Evolutionary conservation across 2,888 invertebrate species (phyloP).

Genomic region (Sthenelais limicola): DNA sequence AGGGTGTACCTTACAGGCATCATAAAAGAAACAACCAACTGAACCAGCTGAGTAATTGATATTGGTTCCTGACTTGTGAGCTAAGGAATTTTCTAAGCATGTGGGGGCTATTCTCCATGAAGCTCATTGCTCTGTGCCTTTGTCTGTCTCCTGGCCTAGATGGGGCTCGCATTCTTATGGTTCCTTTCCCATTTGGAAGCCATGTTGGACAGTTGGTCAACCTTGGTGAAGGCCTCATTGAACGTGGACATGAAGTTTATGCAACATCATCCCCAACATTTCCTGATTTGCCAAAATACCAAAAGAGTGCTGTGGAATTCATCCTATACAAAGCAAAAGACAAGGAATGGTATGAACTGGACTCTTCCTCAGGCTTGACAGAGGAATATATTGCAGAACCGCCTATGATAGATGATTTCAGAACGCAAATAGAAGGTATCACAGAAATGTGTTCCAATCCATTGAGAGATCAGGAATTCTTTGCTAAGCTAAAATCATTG

Average conservation of each 20-base stretch:
- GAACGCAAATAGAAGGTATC: not conserved
- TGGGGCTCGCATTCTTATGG: not conserved
- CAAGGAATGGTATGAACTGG: no score
- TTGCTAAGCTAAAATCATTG: not conserved
- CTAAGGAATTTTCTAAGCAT: no score
- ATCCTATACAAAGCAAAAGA: not conserved
- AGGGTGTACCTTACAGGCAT: no score
- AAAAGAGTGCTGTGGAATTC: not conserved
- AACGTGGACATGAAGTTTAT: conserved; percentile 33
- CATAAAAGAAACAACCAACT: no score
- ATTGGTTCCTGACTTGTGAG: no score
- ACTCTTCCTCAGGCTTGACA: not conserved
- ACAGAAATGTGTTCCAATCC: conserved; percentile 7
- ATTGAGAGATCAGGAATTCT: not conserved
- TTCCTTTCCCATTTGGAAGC: conserved; percentile 9
- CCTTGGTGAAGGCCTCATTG: conserved; percentile 18
- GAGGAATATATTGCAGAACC: not conserved
- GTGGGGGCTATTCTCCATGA: no score
- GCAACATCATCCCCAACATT: not conserved
- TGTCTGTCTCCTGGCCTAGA: no score
- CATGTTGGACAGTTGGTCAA: not conserved
- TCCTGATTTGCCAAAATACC: not conserved
- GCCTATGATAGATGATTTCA: not conserved
- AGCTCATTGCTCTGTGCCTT: no score
- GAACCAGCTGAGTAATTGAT: no score